A percentile compares a stretch with the other conserved stretches of the same genome.
These are phyloP conservation scores for Blera fallax DNA, from an alignment of 2,888 invertebrate genomes.

Conservation along the genomic window DNA sequence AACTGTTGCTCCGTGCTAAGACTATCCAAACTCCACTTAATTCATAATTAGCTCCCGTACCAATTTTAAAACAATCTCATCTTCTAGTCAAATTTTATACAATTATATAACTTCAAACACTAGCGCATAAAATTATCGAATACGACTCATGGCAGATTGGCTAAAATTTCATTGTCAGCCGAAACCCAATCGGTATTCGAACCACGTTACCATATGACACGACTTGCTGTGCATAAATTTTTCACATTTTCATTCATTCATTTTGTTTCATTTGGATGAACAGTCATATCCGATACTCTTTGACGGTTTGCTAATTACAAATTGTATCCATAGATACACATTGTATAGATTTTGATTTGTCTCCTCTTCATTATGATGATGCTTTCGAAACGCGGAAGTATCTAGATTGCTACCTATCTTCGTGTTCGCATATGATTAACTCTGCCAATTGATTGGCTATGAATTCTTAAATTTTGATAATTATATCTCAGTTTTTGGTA, in stretches of 20 bases:
- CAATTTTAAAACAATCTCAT: background rate
- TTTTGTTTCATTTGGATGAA: background rate
- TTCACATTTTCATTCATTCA: conserved; percentile 37
- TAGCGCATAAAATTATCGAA: background rate
- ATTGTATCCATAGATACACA: conserved; percentile 24
- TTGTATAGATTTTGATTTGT: background rate
- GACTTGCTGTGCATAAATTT: conserved; percentile 41
- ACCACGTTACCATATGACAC: background rate
- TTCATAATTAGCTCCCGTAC: background rate
- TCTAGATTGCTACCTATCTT: background rate
- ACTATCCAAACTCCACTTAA: background rate
- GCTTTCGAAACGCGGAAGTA: conserved; percentile 41
- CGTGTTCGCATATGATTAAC: conserved; percentile 10
- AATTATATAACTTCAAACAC: background rate
- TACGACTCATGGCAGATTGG: background rate
- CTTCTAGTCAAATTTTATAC: background rate
- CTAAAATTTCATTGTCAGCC: background rate
- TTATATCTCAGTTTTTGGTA: background rate
- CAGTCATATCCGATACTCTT: background rate
- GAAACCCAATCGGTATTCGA: background rate
- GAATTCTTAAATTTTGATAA: background rate
- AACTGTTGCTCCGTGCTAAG: background rate
- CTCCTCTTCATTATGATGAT: background rate
- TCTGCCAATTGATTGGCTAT: background rate
- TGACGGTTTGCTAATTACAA: conserved; percentile 32